A percentile compares a stretch with the other conserved stretches of the same genome.
Evolutionary conservation across 2,888 invertebrate species (phyloP).

Genomic region (Catocala fraxini): DNA sequence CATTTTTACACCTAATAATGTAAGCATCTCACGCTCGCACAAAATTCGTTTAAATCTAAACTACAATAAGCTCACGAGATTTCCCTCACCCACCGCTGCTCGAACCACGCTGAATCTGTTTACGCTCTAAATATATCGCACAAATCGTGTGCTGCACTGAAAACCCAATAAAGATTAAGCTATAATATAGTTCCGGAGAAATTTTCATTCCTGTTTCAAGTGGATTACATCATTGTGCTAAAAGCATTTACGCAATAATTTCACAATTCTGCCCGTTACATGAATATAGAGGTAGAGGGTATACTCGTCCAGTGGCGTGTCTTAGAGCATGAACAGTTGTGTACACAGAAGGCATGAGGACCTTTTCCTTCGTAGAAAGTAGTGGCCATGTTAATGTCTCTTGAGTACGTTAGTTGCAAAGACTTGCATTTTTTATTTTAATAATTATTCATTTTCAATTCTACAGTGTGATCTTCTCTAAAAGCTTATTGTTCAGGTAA

Average conservation of each 20-base stretch:
- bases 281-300: not conserved
- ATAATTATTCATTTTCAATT: too few species aligned
- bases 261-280: slow-evolving; percentile 5
- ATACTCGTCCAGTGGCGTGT: too few species aligned
- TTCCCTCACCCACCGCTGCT: slow-evolving; percentile 1
- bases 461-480: too few species aligned
- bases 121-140: slow-evolving; percentile 36
- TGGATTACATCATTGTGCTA: slow-evolving; percentile 26
- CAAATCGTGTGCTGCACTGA: slow-evolving; percentile 28
- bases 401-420: too few species aligned
- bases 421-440: too few species aligned
- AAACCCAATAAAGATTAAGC: slow-evolving; percentile 45
- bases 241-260: slow-evolving; percentile 42
- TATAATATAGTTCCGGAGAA: slow-evolving; percentile 49
- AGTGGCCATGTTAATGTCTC: too few species aligned
- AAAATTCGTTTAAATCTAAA: not conserved
- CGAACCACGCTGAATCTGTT: slow-evolving; percentile 22
- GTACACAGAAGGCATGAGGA: too few species aligned
- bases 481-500: too few species aligned
- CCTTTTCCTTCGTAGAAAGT: too few species aligned
- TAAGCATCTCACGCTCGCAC: not conserved
- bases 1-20: not conserved
- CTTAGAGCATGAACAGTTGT: too few species aligned
- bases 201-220: slow-evolving; percentile 39
- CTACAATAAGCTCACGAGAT: slow-evolving; percentile 13